A percentile compares a stretch with the other conserved stretches of the same genome.
Conservation (phyloP, 2,888 invertebrate species). For the Brachycybe producta region DNA sequence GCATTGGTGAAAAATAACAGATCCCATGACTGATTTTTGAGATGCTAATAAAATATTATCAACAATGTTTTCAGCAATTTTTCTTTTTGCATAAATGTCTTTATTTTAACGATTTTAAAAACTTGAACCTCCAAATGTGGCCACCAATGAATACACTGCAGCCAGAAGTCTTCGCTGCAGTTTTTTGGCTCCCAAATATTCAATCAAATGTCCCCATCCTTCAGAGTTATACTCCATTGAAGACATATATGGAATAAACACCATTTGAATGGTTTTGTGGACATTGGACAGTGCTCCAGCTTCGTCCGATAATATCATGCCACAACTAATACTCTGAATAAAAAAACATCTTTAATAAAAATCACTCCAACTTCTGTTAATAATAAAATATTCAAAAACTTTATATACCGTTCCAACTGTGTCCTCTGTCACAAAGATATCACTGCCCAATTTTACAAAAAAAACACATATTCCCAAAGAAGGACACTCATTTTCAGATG, state of each 20-base stretch:
- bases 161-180: slow-evolving; percentile 1
- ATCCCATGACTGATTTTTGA: slow-evolving; percentile 1
- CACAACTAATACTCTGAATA: too few species aligned
- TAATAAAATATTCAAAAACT: too few species aligned
- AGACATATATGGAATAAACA: neutral
- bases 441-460: too few species aligned
- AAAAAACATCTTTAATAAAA: too few species aligned
- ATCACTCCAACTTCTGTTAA: too few species aligned
- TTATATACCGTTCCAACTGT: too few species aligned
- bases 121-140: slow-evolving; percentile 5
- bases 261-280: neutral
- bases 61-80: too few species aligned
- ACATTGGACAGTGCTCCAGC: too few species aligned
- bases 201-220: slow-evolving; percentile 2
- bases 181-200: slow-evolving; percentile 2
- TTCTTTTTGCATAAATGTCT: neutral
- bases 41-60: neutral
- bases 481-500: too few species aligned
- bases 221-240: neutral
- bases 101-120: neutral
- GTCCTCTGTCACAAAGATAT: too few species aligned
- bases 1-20: neutral
- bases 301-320: too few species aligned
- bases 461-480: too few species aligned
- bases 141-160: slow-evolving; percentile 1